A percentile compares a stretch with the other conserved stretches of the same genome.
phyloP scores from a whole-genome alignment of 2,888 invertebrate genomes.

The Steinernema scapterisci region DNA sequence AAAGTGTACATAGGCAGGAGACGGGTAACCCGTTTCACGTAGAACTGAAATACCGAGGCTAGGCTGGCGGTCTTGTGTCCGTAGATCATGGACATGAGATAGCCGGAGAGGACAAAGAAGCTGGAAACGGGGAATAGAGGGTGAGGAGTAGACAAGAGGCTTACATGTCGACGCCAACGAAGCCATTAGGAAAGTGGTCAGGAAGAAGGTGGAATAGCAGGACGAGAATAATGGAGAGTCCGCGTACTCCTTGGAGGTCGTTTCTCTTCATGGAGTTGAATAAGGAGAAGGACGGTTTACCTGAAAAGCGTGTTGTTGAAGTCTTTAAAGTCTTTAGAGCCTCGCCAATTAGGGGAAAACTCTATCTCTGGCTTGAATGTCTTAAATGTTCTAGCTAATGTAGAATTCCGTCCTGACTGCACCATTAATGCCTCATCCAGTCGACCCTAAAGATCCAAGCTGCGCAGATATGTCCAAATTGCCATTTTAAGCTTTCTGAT shows the following conservation, averaged over 20 bases:
- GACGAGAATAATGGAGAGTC: neutral
- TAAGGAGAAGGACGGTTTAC: no score
- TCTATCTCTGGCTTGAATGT: no score
- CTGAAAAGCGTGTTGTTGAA: no score
- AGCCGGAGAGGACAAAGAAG: slow-evolving; percentile 9
- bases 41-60: neutral
- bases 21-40: neutral
- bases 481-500: no score
- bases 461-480: no score
- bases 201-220: neutral
- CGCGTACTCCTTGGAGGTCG: slow-evolving; percentile 3
- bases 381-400: no score
- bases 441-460: no score
- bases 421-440: no score
- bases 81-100: neutral
- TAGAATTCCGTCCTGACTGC: no score
- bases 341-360: no score
- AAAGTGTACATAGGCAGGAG: neutral
- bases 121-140: neutral
- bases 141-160: neutral
- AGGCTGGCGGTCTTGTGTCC: neutral
- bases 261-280: no score
- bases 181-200: neutral
- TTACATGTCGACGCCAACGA: neutral
- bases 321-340: no score